Percentiles rank a stretch among this genome's conserved stretches.
Conservation (phyloP, 2,797 vertebrate genomes). For the Iguana delicatissima region DNA sequence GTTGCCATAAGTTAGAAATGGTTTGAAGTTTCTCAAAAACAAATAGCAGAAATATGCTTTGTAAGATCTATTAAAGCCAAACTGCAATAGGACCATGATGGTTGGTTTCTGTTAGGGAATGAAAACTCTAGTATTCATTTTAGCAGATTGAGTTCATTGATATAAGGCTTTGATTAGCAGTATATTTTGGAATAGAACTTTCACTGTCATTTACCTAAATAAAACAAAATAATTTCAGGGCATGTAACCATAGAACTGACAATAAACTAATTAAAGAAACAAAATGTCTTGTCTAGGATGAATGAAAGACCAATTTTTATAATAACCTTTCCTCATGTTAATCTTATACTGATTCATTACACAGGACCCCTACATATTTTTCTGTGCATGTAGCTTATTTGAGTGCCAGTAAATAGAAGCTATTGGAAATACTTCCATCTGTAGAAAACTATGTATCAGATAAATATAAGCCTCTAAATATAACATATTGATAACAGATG, state of each 20-base stretch:
- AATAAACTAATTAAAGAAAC: slow-evolving; percentile 42
- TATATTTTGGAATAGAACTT: slow-evolving; percentile 32
- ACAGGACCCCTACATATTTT: slow-evolving; percentile 44
- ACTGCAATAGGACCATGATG: neutral
- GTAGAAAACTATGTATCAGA: slow-evolving; percentile 54
- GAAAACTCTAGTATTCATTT: neutral
- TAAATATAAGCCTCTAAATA: slow-evolving; percentile 54
- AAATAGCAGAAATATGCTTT: neutral
- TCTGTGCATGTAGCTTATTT: slow-evolving; percentile 54
- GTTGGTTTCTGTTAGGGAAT: neutral
- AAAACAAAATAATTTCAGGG: slow-evolving; percentile 33
- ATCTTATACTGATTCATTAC: slow-evolving; percentile 57
- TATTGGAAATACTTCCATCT: slow-evolving; percentile 47
- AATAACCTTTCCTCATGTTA: slow-evolving; percentile 37
- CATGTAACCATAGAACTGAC: slow-evolving; percentile 41
- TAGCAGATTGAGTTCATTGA: slow-evolving; percentile 3
- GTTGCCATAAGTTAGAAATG: too few relatives aligned
- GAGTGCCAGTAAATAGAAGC: slow-evolving; percentile 46
- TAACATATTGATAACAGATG: slow-evolving; percentile 62
- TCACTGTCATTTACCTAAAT: slow-evolving; percentile 26
- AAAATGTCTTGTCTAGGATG: neutral
- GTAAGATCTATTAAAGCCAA: neutral
- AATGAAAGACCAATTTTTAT: slow-evolving; percentile 26
- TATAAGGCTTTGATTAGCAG: slow-evolving; percentile 17
- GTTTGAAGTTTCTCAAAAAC: neutral